These are phyloP conservation scores for Chromis chromis DNA, from an alignment of 2,797 vertebrate species.

Conservation along the genomic window DNA sequence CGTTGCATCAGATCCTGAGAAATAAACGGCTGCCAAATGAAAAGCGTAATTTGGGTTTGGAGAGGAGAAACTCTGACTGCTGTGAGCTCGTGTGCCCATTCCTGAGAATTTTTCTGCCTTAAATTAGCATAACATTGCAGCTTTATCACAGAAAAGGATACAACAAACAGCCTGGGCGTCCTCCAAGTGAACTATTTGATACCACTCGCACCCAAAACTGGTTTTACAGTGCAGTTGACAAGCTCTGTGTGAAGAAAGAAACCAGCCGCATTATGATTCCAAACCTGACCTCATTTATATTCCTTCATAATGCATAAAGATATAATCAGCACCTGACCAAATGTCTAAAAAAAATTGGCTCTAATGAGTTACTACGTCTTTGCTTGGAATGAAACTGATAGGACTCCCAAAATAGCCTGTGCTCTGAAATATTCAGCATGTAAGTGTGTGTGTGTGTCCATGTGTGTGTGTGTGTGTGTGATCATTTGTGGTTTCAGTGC, in stretches of 20 bases:
- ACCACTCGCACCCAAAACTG: not conserved
- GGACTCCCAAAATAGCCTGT: constrained; percentile 77
- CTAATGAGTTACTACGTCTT: constrained; percentile 69
- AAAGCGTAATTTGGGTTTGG: constrained; percentile 51
- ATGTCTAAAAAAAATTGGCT: constrained; percentile 45
- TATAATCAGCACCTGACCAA: constrained; percentile 67
- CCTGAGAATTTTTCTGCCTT: constrained; percentile 26
- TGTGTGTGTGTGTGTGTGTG: constrained; percentile 24
- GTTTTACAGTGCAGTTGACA: not conserved
- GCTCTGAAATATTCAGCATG: constrained; percentile 82
- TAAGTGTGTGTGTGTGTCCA: constrained; percentile 32
- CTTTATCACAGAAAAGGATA: constrained; percentile 13
- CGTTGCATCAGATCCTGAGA: constrained; percentile 69
- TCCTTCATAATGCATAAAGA: constrained; percentile 73
- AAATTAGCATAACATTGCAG: not conserved
- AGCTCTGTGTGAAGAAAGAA: too few species aligned
- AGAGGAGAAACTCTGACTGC: constrained; percentile 33
- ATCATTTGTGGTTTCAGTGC: constrained; percentile 42
- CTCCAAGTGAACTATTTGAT: not conserved
- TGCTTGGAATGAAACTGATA: constrained; percentile 77
- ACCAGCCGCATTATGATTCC: constrained; percentile 49
- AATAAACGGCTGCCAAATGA: constrained; percentile 62
- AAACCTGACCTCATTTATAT: constrained; percentile 67
- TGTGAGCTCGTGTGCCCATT: not conserved
- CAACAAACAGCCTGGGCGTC: not conserved